Percentiles rank a stretch among this genome's conserved stretches.
These are phyloP conservation scores for Acridotheres tristis DNA, from an alignment of 2,797 vertebrate species.

Conservation along the genomic window DNA sequence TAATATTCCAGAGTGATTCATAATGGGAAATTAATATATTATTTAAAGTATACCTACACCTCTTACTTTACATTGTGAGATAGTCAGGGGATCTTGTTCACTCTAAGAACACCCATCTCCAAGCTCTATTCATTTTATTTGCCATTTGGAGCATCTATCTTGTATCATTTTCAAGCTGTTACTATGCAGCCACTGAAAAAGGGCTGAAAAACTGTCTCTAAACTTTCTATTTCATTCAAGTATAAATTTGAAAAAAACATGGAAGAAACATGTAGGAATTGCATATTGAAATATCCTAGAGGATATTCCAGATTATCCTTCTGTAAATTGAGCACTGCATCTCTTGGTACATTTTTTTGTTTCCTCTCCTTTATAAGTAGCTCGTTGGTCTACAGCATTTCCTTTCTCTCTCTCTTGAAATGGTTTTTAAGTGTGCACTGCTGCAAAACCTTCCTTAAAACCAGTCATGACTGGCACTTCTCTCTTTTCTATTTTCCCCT, in stretches of 20 bases:
- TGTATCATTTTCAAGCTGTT: background rate
- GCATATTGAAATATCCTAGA: background rate
- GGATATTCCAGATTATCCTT: background rate
- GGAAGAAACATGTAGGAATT: background rate
- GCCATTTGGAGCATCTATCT: background rate
- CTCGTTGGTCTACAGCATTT: background rate
- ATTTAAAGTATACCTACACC: background rate
- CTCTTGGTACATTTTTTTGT: background rate
- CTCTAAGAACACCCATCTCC: background rate
- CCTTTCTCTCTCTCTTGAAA: background rate
- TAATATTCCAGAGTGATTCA: background rate
- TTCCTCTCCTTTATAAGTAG: background rate
- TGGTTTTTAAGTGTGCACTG: background rate
- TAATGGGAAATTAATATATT: slow-evolving; percentile 4
- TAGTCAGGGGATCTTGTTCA: background rate
- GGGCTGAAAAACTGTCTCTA: background rate
- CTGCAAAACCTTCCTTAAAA: background rate
- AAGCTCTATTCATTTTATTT: background rate
- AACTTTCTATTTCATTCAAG: background rate
- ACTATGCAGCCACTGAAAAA: background rate
- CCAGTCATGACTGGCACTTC: background rate
- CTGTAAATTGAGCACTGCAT: background rate
- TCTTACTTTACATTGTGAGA: background rate
- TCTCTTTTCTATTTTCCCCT: background rate
- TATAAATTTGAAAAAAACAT: background rate